Evolutionary conservation across 2,797 vertebrate genomes (phyloP).

Genomic region (Australoheros facetus): DNA sequence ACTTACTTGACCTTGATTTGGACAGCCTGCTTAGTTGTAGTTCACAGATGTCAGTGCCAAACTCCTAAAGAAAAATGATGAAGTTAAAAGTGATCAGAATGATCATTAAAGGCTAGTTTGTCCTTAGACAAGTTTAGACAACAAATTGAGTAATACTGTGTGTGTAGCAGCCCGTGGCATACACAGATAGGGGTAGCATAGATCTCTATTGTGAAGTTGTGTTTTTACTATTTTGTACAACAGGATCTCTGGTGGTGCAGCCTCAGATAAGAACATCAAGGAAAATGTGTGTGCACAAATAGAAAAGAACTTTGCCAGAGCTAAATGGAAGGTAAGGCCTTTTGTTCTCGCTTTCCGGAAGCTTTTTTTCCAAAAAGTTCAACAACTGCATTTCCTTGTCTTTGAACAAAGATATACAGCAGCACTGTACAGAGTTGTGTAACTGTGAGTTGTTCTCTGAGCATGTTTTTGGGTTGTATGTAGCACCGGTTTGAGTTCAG

Average conservation of each 20-base stretch:
- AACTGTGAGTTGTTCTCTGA: background rate
- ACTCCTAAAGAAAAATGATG: background rate
- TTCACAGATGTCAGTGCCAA: background rate
- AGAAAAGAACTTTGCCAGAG: conserved; percentile 98
- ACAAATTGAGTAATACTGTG: conserved; percentile 20
- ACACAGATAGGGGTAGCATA: background rate
- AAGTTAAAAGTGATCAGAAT: background rate
- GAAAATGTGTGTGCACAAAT: conserved; percentile 97
- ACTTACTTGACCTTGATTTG: no score
- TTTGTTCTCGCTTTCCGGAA: conserved; percentile 21
- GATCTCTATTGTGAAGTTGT: conserved; percentile 23
- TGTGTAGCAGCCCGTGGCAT: conserved; percentile 4
- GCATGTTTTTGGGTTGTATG: background rate
- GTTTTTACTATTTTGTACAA: conserved; percentile 25
- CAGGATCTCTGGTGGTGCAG: conserved; percentile 97
- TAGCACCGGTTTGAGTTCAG: background rate
- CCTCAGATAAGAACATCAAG: conserved; percentile 99
- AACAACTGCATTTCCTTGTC: background rate
- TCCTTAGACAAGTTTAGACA: conserved; percentile 10
- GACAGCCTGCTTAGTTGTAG: background rate
- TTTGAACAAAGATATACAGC: background rate
- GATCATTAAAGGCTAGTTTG: conserved; percentile 12
- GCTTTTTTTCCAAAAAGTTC: background rate
- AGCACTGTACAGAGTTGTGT: background rate
- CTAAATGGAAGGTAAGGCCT: conserved; percentile 94